phyloP scores from a whole-genome alignment of 2,113 vertebrate species.

The Manacus vitellinus region DNA sequence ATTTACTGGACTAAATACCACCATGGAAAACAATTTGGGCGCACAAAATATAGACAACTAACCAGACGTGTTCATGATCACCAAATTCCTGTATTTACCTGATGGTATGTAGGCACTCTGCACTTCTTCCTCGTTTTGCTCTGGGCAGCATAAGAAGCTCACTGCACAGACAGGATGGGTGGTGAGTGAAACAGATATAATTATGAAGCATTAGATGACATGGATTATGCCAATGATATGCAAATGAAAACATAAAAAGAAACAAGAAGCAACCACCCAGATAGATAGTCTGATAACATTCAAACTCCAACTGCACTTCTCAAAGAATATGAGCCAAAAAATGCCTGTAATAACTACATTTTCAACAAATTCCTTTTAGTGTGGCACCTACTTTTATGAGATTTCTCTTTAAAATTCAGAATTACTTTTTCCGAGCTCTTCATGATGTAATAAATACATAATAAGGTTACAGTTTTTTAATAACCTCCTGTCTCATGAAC shows the following conservation, averaged over 20 bases:
- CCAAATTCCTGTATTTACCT: conserved; percentile 88
- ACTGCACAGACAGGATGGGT: conserved; percentile 92
- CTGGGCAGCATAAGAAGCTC: conserved; percentile 98
- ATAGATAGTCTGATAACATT: conserved; percentile 31
- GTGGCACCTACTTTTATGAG: not conserved
- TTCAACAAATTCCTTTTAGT: not conserved
- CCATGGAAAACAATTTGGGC: not conserved
- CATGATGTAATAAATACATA: not conserved
- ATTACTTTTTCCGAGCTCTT: not conserved
- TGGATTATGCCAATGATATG: conserved; percentile 78
- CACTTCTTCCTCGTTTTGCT: conserved; percentile 98
- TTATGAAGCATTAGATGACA: conserved; percentile 87
- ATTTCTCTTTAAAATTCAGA: not conserved
- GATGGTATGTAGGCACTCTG: conserved; percentile 98
- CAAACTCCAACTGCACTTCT: conserved; percentile 41
- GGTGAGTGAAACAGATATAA: conserved; percentile 81
- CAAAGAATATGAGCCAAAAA: conserved; percentile 50
- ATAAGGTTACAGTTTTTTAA: not conserved
- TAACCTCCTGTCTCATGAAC: not conserved
- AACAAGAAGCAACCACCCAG: conserved; percentile 76
- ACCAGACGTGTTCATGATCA: conserved; percentile 47
- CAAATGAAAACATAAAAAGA: conserved; percentile 78
- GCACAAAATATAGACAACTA: conserved; percentile 19
- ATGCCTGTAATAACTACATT: not conserved
- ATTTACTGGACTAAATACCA: not conserved